Percentiles rank a stretch among this genome's conserved stretches.
These are phyloP conservation scores for Incurvaria masculella DNA, from an alignment of 2,888 invertebrate genomes.

Conservation along the genomic window DNA sequence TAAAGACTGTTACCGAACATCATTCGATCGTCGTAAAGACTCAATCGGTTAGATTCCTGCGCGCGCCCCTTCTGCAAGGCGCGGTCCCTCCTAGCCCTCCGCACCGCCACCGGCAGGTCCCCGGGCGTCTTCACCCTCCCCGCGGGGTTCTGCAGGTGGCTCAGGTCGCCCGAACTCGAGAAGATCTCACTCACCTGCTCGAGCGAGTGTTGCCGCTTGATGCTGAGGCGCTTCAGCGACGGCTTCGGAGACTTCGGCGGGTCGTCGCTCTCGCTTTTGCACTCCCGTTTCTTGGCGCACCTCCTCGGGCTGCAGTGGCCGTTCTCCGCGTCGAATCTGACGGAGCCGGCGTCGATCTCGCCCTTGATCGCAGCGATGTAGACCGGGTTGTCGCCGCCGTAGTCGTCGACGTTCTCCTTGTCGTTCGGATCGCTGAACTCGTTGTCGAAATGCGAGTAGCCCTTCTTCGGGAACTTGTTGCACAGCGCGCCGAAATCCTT, in stretches of 20 bases:
- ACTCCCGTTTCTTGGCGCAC: slow-evolving; percentile 15
- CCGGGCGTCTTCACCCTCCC: slow-evolving; percentile 79
- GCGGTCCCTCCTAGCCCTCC: slow-evolving; percentile 63
- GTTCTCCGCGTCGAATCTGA: slow-evolving; percentile 23
- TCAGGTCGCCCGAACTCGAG: slow-evolving; percentile 63
- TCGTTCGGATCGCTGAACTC: slow-evolving; percentile 48
- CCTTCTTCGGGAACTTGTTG: slow-evolving; percentile 38
- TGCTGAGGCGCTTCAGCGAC: slow-evolving; percentile 29
- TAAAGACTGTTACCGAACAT: slow-evolving; percentile 69
- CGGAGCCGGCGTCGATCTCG: slow-evolving; percentile 30
- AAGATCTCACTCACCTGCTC: slow-evolving; percentile 77
- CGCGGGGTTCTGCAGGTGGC: slow-evolving; percentile 68
- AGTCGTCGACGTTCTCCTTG: slow-evolving; percentile 40
- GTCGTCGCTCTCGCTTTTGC: slow-evolving; percentile 8
- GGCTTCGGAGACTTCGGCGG: slow-evolving; percentile 30
- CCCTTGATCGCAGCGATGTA: slow-evolving; percentile 44
- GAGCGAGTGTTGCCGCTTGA: slow-evolving; percentile 64
- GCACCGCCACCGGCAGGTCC: slow-evolving; percentile 74
- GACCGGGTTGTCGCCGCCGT: slow-evolving; percentile 43
- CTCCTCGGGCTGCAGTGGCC: slow-evolving; percentile 32
- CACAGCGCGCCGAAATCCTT: slow-evolving; percentile 30
- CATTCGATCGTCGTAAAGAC: slow-evolving; percentile 86
- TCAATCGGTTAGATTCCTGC: slow-evolving; percentile 66
- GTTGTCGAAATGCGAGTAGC: slow-evolving; percentile 44
- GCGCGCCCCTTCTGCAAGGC: slow-evolving; percentile 50